These are phyloP conservation scores for Lateolabrax maculatus DNA, from an alignment of 2,797 vertebrate species.

Conservation along the genomic window DNA sequence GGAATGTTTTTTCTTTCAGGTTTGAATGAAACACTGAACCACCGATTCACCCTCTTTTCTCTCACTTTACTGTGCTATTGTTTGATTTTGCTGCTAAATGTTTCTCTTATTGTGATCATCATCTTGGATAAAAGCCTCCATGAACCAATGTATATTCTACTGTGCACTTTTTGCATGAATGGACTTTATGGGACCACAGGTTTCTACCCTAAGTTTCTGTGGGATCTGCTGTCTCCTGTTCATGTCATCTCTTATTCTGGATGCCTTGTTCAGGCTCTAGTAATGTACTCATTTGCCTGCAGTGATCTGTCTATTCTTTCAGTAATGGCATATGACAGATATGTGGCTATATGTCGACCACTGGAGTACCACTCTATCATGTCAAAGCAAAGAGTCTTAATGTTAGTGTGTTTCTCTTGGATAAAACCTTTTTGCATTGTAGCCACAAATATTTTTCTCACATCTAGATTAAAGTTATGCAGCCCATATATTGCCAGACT, in stretches of 20 bases:
- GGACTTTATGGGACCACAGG: slow-evolving; percentile 57
- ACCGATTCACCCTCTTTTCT: slow-evolving; percentile 41
- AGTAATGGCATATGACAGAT: slow-evolving; percentile 68
- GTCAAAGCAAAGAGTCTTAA: slow-evolving; percentile 35
- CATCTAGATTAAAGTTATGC: slow-evolving; percentile 52
- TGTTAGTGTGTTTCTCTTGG: slow-evolving; percentile 37
- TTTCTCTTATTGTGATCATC: slow-evolving; percentile 36
- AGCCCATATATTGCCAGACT: slow-evolving; percentile 32
- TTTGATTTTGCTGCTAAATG: slow-evolving; percentile 38
- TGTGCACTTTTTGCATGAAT: slow-evolving; percentile 61
- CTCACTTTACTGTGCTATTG: slow-evolving; percentile 54
- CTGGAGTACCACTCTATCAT: slow-evolving; percentile 62
- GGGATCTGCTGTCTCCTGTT: slow-evolving; percentile 59
- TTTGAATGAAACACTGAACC: slow-evolving; percentile 49
- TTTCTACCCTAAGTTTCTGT: slow-evolving; percentile 66
- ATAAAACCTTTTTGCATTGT: slow-evolving; percentile 31
- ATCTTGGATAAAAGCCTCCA: slow-evolving; percentile 54
- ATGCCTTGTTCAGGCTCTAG: slow-evolving; percentile 58
- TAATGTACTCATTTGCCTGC: slow-evolving; percentile 49
- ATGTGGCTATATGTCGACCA: slow-evolving; percentile 64
- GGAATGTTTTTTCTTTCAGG: slow-evolving; percentile 67
- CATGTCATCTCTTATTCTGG: slow-evolving; percentile 63
- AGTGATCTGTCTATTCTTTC: slow-evolving; percentile 52
- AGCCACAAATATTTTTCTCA: not conserved
- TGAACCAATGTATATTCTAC: slow-evolving; percentile 69